These are phyloP conservation scores for Oxycera nigricornis DNA, from an alignment of 2,888 invertebrate species.

Conservation along the genomic window DNA sequence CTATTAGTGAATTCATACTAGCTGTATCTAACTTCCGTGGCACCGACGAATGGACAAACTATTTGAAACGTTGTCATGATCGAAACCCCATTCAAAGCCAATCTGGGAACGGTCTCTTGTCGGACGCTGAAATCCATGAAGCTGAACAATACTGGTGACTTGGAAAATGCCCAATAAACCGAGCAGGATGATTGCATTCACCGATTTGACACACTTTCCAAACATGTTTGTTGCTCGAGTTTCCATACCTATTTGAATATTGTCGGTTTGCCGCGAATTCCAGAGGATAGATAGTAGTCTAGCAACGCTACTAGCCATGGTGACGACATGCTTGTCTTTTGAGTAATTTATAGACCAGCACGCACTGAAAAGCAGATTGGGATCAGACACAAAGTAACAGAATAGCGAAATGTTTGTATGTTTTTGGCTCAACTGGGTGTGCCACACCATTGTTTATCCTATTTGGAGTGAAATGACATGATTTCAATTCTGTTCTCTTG, in stretches of 20 bases:
- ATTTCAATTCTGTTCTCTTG: too few relatives aligned
- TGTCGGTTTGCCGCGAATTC: background rate
- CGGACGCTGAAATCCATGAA: background rate
- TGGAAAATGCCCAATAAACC: background rate
- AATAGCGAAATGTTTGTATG: background rate
- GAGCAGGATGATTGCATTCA: background rate
- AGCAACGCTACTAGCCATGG: background rate
- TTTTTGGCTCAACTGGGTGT: constrained; percentile 2
- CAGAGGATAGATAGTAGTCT: background rate
- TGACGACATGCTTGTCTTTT: background rate
- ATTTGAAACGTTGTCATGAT: too few relatives aligned
- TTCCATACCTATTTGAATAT: constrained; percentile 12
- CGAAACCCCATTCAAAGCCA: too few relatives aligned
- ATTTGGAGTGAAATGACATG: constrained; percentile 1
- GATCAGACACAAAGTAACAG: background rate
- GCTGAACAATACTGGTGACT: background rate
- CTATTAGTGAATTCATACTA: too few relatives aligned
- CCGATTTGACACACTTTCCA: constrained; percentile 21
- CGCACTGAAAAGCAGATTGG: constrained; percentile 14
- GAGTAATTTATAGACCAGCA: constrained; percentile 3
- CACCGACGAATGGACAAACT: too few relatives aligned
- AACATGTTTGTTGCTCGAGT: background rate
- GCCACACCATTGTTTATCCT: constrained; percentile 5
- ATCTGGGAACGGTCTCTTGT: too few relatives aligned
- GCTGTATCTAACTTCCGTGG: too few relatives aligned